These are phyloP conservation scores for Barbus barbus DNA, from an alignment of 2,113 vertebrate genomes.

Conservation along the genomic window DNA sequence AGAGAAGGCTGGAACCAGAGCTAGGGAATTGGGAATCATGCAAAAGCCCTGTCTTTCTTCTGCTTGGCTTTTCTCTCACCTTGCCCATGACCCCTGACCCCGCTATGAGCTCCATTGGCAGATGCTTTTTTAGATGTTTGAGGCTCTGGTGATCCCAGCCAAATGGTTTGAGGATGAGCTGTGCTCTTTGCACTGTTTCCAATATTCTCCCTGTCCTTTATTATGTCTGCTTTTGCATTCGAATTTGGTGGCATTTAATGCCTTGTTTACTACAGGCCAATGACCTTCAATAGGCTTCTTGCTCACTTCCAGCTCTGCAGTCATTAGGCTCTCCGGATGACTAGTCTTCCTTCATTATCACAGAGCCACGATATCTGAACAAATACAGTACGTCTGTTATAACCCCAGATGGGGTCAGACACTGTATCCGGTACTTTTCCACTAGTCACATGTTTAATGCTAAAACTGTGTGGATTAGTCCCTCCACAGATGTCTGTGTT, in stretches of 20 bases:
- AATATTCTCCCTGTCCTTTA: background rate
- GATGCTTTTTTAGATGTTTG: conserved; percentile 65
- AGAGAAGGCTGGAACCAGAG: conserved; percentile 69
- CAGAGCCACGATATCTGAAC: conserved; percentile 23
- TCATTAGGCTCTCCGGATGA: conserved; percentile 33
- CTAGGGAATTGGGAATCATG: conserved; percentile 64
- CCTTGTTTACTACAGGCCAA: background rate
- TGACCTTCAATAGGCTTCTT: background rate
- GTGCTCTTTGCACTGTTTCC: conserved; percentile 62
- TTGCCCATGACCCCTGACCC: conserved; percentile 61
- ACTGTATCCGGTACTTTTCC: conserved; percentile 27
- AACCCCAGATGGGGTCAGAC: conserved; percentile 25
- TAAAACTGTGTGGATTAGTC: conserved; percentile 19
- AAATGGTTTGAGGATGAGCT: conserved; percentile 64
- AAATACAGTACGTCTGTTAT: conserved; percentile 21
- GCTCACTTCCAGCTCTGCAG: conserved; percentile 8
- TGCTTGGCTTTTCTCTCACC: background rate
- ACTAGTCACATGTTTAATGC: conserved; percentile 33
- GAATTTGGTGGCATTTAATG: background rate
- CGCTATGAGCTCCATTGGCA: conserved; percentile 57
- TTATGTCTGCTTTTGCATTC: background rate
- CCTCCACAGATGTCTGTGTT: conserved; percentile 13
- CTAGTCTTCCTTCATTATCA: conserved; percentile 31
- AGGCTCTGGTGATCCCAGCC: conserved; percentile 64
- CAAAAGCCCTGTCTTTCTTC: conserved; percentile 33